Evolutionary conservation across 2,113 vertebrate genomes (phyloP).

Genomic region (Chiloscyllium plagiosum): DNA sequence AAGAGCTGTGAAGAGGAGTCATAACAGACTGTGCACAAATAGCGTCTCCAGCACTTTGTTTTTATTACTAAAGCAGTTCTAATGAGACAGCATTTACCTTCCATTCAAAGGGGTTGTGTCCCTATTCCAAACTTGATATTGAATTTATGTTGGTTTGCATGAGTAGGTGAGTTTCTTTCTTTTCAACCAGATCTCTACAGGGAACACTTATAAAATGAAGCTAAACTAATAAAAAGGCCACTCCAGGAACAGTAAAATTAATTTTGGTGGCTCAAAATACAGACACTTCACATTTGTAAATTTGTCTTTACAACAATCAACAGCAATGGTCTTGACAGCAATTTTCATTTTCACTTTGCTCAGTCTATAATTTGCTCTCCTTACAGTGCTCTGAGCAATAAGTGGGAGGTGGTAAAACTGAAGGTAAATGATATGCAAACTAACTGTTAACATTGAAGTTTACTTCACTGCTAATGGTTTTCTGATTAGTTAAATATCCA

Average conservation of each 20-base stretch:
- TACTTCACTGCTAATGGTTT: neutral
- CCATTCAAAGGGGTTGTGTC: neutral
- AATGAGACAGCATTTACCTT: neutral
- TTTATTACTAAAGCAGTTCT: neutral
- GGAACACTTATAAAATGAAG: neutral
- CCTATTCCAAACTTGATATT: neutral
- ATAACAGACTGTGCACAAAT: too few species aligned
- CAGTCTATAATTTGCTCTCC: neutral
- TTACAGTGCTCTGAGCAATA: neutral
- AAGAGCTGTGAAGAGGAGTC: neutral
- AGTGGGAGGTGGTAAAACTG: too few species aligned
- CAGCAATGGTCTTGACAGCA: neutral
- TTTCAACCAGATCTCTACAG: neutral
- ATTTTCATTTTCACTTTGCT: conserved; percentile 8
- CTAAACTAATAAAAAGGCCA: neutral
- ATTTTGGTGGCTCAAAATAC: neutral
- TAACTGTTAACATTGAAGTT: neutral
- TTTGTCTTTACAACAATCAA: neutral
- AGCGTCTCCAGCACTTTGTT: too few species aligned
- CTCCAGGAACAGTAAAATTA: neutral
- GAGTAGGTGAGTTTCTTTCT: neutral
- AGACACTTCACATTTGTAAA: neutral
- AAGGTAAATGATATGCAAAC: neutral
- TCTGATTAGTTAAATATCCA: neutral
- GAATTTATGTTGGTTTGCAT: neutral